Evolutionary conservation across 2,797 vertebrate genomes (phyloP), one percentile per base, ranked within the genome.

Genomic region (Rhinogobio ventralis): DNA sequence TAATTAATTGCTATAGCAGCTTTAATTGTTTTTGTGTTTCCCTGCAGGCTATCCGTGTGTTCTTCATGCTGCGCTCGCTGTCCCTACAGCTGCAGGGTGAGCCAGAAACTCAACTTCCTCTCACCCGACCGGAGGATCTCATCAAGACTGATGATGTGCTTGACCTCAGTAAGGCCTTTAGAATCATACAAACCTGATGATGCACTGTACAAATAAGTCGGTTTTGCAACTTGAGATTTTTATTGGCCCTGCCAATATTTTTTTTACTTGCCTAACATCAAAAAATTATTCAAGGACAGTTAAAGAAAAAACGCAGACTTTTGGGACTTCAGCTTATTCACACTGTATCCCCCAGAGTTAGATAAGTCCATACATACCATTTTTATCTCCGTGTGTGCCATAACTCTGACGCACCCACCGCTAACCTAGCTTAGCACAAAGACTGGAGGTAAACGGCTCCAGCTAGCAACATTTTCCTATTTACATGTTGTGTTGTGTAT

Each of bases 71-170:
- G 85, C 95, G 98, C 14, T 96, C 97, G 0, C 92, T 99, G 72
- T 99, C 97, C 0, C 94, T 98, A 67, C 96, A 97, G 79, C 95
- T 99, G 67, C 95, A 92, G 88, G 94, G 93, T 14, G 97, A 99
- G 89, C 97, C 94, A 0, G 98, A 99, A 92, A 99, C 96, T 6
- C 98, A 98, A 92, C 90, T 99, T 86, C 98, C 98, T 0, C 95
- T 99, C 86, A 99, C 97, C 0, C 94, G 98, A 81, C 95, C 98
- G 0, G 97, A 98, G 87, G 97, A 98, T 90, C 95, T 99, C 23
- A 99, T 99, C 91, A 99, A 98, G 89, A 97, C 96, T 0, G 98
- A 99, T 51, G 98, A 99, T 0, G 98, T 99, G 83, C 95, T 99
- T 23, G 98, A 99, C 91, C 95, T 99, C 91, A 99, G 98, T 99